These are phyloP conservation scores for Tympanoctomys barrerae DNA, from an alignment of 2,797 vertebrate genomes.

Conservation along the genomic window DNA sequence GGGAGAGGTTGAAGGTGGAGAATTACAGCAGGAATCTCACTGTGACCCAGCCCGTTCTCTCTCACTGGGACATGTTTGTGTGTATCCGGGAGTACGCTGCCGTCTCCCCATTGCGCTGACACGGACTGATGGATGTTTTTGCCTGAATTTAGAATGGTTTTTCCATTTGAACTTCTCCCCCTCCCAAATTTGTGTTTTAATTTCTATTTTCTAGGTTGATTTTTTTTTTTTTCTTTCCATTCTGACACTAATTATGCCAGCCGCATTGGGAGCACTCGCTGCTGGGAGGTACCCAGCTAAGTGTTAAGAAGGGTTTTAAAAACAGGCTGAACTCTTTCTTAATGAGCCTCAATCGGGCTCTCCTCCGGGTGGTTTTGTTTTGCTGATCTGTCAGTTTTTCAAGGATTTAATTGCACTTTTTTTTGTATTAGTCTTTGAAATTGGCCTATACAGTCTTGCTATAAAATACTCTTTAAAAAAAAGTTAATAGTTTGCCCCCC, in stretches of 20 bases:
- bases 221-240: slow-evolving; percentile 79
- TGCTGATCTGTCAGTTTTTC: slow-evolving; percentile 91
- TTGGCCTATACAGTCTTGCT: slow-evolving; percentile 85
- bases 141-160: slow-evolving; percentile 77
- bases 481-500: slow-evolving; percentile 80
- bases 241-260: slow-evolving; percentile 89
- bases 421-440: slow-evolving; percentile 89
- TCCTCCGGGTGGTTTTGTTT: slow-evolving; percentile 90
- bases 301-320: slow-evolving; percentile 90
- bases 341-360: slow-evolving; percentile 88
- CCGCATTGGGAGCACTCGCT: slow-evolving; percentile 85
- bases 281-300: slow-evolving; percentile 89
- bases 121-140: slow-evolving; percentile 71
- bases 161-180: slow-evolving; percentile 73
- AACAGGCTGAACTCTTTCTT: slow-evolving; percentile 90
- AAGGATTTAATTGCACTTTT: slow-evolving; percentile 90
- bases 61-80: slow-evolving; percentile 64
- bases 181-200: slow-evolving; percentile 84
- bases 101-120: neutral
- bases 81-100: neutral
- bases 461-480: slow-evolving; percentile 81
- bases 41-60: slow-evolving; percentile 64
- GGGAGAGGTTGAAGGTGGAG: slow-evolving; percentile 73
- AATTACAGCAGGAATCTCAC: slow-evolving; percentile 60
- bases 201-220: slow-evolving; percentile 87